A percentile compares a stretch with the other conserved stretches of the same genome.
phyloP scores from a whole-genome alignment of 2,797 vertebrate genomes.

The Hyperoplus lanceolatus region DNA sequence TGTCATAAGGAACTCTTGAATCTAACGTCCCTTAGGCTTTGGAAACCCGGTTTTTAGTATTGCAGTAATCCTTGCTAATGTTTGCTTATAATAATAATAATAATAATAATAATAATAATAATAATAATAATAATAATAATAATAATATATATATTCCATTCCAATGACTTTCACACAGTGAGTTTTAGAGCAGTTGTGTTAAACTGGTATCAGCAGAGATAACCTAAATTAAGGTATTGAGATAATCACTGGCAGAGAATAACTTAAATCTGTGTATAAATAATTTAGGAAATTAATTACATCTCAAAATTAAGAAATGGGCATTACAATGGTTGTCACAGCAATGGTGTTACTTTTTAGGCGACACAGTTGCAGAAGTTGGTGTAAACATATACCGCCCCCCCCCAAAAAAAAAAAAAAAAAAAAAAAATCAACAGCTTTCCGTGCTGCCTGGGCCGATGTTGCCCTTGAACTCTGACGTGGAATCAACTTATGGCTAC shows the following conservation, averaged over 20 bases:
- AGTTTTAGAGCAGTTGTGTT: neutral
- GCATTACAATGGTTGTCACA: neutral
- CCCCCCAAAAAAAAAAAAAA: neutral
- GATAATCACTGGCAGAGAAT: neutral
- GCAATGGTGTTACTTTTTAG: slow-evolving; percentile 11
- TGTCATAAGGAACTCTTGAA: too few species aligned
- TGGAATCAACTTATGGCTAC: slow-evolving; percentile 48
- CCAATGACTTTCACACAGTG: neutral
- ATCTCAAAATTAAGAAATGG: slow-evolving; percentile 9
- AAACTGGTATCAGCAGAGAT: slow-evolving; percentile 1
- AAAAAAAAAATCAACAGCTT: slow-evolving; percentile 18
- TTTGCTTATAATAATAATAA: too few species aligned
- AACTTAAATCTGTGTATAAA: neutral
- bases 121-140: too few species aligned
- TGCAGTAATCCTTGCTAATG: too few species aligned
- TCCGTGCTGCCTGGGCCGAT: slow-evolving; percentile 13
- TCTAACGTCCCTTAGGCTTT: too few species aligned
- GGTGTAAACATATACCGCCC: slow-evolving; percentile 21
- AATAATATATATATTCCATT: neutral
- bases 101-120: too few species aligned
- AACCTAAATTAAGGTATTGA: neutral
- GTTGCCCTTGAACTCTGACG: slow-evolving; percentile 58
- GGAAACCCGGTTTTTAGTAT: too few species aligned
- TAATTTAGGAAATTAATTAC: slow-evolving; percentile 7
- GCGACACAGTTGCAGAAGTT: neutral